These are phyloP conservation scores for Polyodon spathula DNA, from an alignment of 2,113 vertebrate genomes.

Conservation along the genomic window DNA sequence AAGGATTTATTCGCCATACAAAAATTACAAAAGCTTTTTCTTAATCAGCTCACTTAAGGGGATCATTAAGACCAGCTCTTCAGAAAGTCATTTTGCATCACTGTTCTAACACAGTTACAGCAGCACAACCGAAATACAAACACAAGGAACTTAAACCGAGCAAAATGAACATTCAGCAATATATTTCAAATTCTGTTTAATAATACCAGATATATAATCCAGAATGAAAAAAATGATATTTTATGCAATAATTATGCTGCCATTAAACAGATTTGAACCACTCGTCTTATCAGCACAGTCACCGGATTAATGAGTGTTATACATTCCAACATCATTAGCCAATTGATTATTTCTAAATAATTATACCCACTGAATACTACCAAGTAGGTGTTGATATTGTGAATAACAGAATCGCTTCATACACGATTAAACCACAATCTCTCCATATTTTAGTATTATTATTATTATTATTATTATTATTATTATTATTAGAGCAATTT, in stretches of 20 bases:
- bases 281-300: constrained; percentile 41
- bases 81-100: too few species aligned
- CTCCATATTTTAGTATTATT: too few species aligned
- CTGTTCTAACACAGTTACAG: too few species aligned
- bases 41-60: neutral
- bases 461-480: too few species aligned
- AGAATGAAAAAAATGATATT: constrained; percentile 5
- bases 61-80: neutral
- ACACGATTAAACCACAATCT: neutral
- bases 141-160: neutral
- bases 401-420: constrained; percentile 15
- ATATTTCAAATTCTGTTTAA: too few species aligned
- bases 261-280: constrained; percentile 26
- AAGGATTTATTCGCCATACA: neutral
- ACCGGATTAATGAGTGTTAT: constrained; percentile 36
- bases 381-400: constrained; percentile 18
- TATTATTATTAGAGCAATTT: too few species aligned
- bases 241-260: constrained; percentile 16
- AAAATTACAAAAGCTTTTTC: neutral
- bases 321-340: constrained; percentile 44
- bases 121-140: too few species aligned
- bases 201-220: too few species aligned
- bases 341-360: constrained; percentile 48
- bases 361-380: constrained; percentile 26
- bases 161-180: neutral